A percentile compares a stretch with the other conserved stretches of the same genome.
Evolutionary conservation across 1,140 invertebrate genomes (phyloP).

Genomic region (Scaptomyza hsui): DNA sequence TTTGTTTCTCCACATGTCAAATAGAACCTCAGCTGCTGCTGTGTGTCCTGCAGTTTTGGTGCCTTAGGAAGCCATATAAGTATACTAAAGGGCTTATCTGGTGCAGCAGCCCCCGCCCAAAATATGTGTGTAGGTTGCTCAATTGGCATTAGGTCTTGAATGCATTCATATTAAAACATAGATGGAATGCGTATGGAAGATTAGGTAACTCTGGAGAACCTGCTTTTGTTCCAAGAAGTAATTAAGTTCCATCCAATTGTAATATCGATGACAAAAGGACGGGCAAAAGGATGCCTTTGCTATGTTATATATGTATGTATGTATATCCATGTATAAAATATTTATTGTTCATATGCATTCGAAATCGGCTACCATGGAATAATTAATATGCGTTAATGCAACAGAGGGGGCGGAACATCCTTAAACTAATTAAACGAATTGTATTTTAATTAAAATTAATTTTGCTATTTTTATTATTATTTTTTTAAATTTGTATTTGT

Average conservation of each 20-base stretch:
- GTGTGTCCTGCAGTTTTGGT: conserved; percentile 10
- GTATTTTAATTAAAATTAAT: background rate
- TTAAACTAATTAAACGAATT: background rate
- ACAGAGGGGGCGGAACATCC: background rate
- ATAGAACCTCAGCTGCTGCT: conserved; percentile 3
- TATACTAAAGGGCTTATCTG: conserved; percentile 12
- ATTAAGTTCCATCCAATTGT: too few relatives aligned
- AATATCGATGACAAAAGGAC: background rate
- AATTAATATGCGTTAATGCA: background rate
- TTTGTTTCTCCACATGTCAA: conserved; percentile 21
- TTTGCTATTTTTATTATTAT: background rate
- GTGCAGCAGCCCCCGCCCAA: background rate
- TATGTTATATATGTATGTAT: too few relatives aligned
- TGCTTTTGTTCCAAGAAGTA: too few relatives aligned
- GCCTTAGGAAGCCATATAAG: background rate
- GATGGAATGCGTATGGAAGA: too few relatives aligned
- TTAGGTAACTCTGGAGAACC: too few relatives aligned
- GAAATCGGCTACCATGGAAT: background rate
- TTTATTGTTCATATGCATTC: background rate
- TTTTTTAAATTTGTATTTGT: background rate
- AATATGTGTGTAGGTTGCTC: too few relatives aligned
- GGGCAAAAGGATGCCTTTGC: background rate
- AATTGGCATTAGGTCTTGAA: too few relatives aligned
- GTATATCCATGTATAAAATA: background rate
- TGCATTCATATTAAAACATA: too few relatives aligned